Conservation (phyloP, 2,888 invertebrate genomes). For the Alsophila aescularia region DNA sequence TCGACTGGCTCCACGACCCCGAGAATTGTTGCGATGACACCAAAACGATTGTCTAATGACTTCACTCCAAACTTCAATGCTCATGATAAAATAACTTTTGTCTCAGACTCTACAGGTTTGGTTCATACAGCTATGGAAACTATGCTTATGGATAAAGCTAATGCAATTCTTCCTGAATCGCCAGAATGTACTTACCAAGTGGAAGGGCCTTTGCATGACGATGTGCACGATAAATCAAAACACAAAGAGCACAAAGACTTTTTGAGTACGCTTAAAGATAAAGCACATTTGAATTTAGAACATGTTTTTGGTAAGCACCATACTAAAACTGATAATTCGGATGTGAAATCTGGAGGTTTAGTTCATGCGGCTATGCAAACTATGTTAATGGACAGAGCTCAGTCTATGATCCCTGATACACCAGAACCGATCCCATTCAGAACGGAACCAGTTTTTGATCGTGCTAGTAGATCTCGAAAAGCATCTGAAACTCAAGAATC, state of each 20-base stretch:
- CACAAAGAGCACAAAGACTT: slow-evolving; percentile 28
- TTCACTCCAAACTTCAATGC: slow-evolving; percentile 24
- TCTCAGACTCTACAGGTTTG: slow-evolving; percentile 41
- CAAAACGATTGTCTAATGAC: slow-evolving; percentile 37
- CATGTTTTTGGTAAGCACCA: slow-evolving; percentile 24
- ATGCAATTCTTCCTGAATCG: slow-evolving; percentile 15
- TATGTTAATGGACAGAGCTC: slow-evolving; percentile 81
- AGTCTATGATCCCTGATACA: slow-evolving; percentile 61
- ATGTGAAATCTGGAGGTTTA: slow-evolving; percentile 60
- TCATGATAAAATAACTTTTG: slow-evolving; percentile 11
- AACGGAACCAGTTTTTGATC: slow-evolving; percentile 26
- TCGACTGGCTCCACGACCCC: slow-evolving; percentile 35
- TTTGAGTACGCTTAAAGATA: slow-evolving; percentile 25
- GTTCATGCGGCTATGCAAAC: slow-evolving; percentile 80
- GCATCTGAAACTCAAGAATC: slow-evolving; percentile 32
- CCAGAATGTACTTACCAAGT: slow-evolving; percentile 13
- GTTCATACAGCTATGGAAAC: slow-evolving; percentile 54
- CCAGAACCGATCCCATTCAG: slow-evolving; percentile 44
- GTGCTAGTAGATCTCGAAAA: slow-evolving; percentile 17
- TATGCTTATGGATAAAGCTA: slow-evolving; percentile 34
- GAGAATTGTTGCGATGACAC: slow-evolving; percentile 37
- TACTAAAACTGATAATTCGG: slow-evolving; percentile 22
- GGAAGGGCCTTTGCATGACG: slow-evolving; percentile 20
- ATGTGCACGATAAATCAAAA: slow-evolving; percentile 19
- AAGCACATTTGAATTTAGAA: slow-evolving; percentile 16